phyloP scores from a whole-genome alignment of 2,113 vertebrate genomes.

The Pagrus major region DNA sequence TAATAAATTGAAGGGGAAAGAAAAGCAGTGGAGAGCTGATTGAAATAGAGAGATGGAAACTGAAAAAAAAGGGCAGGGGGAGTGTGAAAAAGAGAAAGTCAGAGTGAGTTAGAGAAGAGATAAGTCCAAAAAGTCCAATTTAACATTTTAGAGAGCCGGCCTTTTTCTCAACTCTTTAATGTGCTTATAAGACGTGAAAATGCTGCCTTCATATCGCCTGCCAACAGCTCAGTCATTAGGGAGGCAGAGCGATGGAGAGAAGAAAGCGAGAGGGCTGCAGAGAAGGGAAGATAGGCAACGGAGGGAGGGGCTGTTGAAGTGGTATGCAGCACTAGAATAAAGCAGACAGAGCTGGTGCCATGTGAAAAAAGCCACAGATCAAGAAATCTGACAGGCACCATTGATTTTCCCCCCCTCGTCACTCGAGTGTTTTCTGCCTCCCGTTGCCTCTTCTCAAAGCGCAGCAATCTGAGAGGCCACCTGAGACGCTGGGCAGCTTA shows the following conservation, averaged over 20 bases:
- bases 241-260: slow-evolving; percentile 29
- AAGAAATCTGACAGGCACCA: slow-evolving; percentile 65
- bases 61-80: background rate
- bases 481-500: slow-evolving; percentile 56
- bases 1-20: slow-evolving; percentile 20
- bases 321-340: slow-evolving; percentile 26
- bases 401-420: slow-evolving; percentile 67
- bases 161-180: slow-evolving; percentile 38
- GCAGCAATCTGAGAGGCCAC: slow-evolving; percentile 63
- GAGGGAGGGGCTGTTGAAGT: slow-evolving; percentile 32
- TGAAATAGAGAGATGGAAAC: slow-evolving; percentile 11
- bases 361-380: slow-evolving; percentile 55
- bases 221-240: slow-evolving; percentile 61
- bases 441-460: slow-evolving; percentile 44
- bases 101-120: slow-evolving; percentile 23
- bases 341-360: slow-evolving; percentile 57
- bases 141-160: slow-evolving; percentile 38
- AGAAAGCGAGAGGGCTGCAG: slow-evolving; percentile 20
- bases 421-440: slow-evolving; percentile 55
- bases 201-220: slow-evolving; percentile 31
- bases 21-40: background rate
- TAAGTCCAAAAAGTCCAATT: slow-evolving; percentile 46
- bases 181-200: slow-evolving; percentile 54
- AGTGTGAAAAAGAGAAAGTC: slow-evolving; percentile 25
- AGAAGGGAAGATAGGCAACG: slow-evolving; percentile 11